Evolutionary conservation across 2,797 vertebrate species (phyloP).

Genomic region (Vipera ursinii): DNA sequence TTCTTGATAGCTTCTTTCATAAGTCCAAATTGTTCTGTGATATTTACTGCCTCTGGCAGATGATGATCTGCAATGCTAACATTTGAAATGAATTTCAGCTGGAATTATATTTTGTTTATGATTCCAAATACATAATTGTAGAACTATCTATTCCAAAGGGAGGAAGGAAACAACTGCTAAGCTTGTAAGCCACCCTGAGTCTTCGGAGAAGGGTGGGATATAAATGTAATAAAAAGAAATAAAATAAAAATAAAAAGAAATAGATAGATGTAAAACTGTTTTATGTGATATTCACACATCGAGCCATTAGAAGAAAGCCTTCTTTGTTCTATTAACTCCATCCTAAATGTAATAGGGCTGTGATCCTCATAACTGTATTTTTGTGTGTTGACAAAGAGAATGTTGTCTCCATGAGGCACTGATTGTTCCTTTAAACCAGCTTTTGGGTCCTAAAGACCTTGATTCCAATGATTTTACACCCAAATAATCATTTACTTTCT

Average conservation of each 20-base stretch:
- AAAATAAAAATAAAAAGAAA: too few species aligned
- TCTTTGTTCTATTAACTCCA: background rate
- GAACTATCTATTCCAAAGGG: background rate
- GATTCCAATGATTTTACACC: background rate
- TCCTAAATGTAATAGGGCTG: background rate
- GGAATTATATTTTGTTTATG: slow-evolving; percentile 32
- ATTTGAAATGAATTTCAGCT: slow-evolving; percentile 47
- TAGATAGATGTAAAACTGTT: background rate
- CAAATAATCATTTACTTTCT: background rate
- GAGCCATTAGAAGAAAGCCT: background rate
- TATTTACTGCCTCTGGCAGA: slow-evolving; percentile 63
- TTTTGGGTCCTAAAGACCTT: background rate
- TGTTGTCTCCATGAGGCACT: background rate
- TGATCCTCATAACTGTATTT: background rate
- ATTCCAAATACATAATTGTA: background rate
- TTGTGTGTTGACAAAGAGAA: background rate
- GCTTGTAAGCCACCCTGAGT: too few species aligned
- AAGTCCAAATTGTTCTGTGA: slow-evolving; percentile 61
- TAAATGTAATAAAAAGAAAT: too few species aligned
- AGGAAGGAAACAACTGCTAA: background rate
- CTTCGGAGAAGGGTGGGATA: too few species aligned
- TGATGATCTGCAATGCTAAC: slow-evolving; percentile 45
- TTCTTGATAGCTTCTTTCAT: slow-evolving; percentile 59
- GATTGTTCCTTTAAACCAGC: background rate
- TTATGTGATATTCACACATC: background rate